Conservation (phyloP, 2,888 invertebrate species). For the Leucoptera coffeella region DNA sequence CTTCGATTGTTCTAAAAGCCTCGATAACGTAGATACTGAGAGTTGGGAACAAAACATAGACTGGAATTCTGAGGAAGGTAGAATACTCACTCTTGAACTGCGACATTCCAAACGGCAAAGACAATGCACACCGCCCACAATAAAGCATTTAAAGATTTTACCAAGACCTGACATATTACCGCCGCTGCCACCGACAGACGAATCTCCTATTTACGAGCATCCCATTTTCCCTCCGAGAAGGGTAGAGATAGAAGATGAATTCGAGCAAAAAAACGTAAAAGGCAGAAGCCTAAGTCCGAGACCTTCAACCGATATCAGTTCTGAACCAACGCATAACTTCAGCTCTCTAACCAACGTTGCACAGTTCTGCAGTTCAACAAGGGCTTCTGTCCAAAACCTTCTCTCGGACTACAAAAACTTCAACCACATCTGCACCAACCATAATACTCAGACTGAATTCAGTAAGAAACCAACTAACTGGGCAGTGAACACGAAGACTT, state of each 20-base stretch:
- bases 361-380: slow-evolving; percentile 28
- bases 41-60: slow-evolving; percentile 22
- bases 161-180: slow-evolving; percentile 66
- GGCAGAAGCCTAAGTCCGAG: slow-evolving; percentile 58
- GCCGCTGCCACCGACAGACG: slow-evolving; percentile 51
- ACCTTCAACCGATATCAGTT: slow-evolving; percentile 17
- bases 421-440: slow-evolving; percentile 8
- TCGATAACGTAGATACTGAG: slow-evolving; percentile 12
- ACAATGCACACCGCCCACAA: slow-evolving; percentile 45
- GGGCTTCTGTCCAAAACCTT: slow-evolving; percentile 44
- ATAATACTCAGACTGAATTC: slow-evolving; percentile 5
- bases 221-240: slow-evolving; percentile 51
- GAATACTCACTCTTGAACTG: slow-evolving; percentile 63
- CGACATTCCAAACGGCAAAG: slow-evolving; percentile 70
- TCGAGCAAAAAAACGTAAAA: slow-evolving; percentile 57
- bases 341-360: slow-evolving; percentile 14
- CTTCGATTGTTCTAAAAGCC: slow-evolving; percentile 19
- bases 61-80: slow-evolving; percentile 51
- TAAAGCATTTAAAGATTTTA: slow-evolving; percentile 34
- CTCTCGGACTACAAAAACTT: slow-evolving; percentile 46
- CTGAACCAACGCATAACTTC: slow-evolving; percentile 14
- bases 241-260: slow-evolving; percentile 24
- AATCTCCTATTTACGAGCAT: slow-evolving; percentile 52
- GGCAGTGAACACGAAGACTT: slow-evolving; percentile 30
- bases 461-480: slow-evolving; percentile 6